phyloP scores from a whole-genome alignment of 2,113 vertebrate species.

The Thalassarche chlororhynchos region DNA sequence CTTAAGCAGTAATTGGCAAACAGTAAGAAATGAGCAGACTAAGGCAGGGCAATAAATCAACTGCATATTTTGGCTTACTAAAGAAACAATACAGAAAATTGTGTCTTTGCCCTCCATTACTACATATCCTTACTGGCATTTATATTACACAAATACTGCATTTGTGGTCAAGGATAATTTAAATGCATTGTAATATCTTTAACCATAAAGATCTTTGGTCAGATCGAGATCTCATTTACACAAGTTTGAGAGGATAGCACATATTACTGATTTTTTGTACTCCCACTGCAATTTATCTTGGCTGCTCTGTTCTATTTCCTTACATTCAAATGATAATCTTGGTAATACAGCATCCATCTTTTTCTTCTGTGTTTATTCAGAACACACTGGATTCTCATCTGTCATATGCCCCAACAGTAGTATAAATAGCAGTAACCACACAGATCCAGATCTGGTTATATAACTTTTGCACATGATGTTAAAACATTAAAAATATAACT shows the following conservation, averaged over 20 bases:
- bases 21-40: background rate
- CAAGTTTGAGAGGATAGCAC: background rate
- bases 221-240: background rate
- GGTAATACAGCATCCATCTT: background rate
- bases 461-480: background rate
- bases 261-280: background rate
- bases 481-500: background rate
- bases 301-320: background rate
- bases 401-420: background rate
- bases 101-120: background rate
- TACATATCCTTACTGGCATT: background rate
- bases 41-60: background rate
- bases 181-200: background rate
- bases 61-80: background rate
- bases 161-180: background rate
- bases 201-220: background rate
- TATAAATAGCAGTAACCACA: conserved; percentile 10
- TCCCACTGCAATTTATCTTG: background rate
- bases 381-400: background rate
- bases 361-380: background rate
- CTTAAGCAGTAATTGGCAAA: background rate
- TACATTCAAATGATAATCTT: background rate
- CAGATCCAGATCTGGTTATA: background rate
- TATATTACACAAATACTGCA: background rate
- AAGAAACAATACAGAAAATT: background rate